Percentiles rank a stretch among this genome's conserved stretches.
Evolutionary conservation across 2,113 vertebrate species (phyloP).

Genomic region (Tychaedon coryphoeus): DNA sequence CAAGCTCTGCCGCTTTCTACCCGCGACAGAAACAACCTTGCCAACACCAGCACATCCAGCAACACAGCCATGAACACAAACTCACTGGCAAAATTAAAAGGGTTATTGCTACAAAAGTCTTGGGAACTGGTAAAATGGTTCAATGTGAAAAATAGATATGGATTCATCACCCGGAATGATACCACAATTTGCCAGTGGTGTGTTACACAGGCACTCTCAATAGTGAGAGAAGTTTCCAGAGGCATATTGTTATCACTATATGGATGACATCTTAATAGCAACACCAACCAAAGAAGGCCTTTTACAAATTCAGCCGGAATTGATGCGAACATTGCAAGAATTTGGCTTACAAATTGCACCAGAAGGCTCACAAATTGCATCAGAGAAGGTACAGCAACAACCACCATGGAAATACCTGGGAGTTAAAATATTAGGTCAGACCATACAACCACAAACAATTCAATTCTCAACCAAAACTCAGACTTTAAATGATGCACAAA

Average conservation of each 20-base stretch:
- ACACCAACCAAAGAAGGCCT: not conserved
- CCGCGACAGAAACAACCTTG: too few relatives aligned
- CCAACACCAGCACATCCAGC: too few relatives aligned
- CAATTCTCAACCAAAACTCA: not conserved
- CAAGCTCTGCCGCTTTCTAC: too few relatives aligned
- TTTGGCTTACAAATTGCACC: not conserved
- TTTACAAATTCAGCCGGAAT: not conserved
- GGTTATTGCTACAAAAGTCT: too few relatives aligned
- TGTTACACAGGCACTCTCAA: not conserved
- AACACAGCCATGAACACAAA: too few relatives aligned
- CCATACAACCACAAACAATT: not conserved
- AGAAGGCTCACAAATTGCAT: not conserved
- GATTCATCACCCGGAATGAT: too few relatives aligned
- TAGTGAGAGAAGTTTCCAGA: not conserved
- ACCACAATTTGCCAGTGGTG: not conserved
- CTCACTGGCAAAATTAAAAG: too few relatives aligned
- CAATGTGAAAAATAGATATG: too few relatives aligned
- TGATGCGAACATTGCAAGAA: not conserved
- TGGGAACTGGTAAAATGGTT: too few relatives aligned
- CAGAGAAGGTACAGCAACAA: not conserved
- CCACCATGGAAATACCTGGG: not conserved
- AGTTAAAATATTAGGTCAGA: not conserved
- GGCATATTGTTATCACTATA: not conserved
- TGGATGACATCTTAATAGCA: not conserved
- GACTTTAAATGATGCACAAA: not conserved